phyloP scores from a whole-genome alignment of 2,888 invertebrate genomes.

The Homarus gammarus region DNA sequence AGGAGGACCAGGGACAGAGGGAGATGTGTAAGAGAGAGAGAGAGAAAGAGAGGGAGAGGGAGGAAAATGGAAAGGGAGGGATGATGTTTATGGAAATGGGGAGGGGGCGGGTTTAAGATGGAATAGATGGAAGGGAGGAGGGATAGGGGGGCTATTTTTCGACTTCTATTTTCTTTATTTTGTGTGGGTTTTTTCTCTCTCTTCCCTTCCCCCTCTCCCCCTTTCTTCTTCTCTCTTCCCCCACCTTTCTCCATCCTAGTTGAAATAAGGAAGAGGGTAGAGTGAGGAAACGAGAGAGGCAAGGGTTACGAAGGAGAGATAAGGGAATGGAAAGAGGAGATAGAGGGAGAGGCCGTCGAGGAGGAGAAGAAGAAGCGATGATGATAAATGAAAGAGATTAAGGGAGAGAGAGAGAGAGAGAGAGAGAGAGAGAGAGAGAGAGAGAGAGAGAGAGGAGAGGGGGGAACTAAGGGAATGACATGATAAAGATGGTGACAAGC shows the following conservation, averaged over 20 bases:
- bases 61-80: neutral
- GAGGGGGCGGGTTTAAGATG: no score
- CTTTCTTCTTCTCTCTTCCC: constrained; percentile 42
- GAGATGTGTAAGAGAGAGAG: neutral
- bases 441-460: constrained; percentile 14
- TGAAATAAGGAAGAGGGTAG: no score
- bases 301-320: neutral
- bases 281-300: no score
- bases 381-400: neutral
- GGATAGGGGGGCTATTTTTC: no score
- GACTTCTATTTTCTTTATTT: no score
- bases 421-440: constrained; percentile 35
- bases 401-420: constrained; percentile 25
- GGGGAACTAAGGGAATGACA: neutral
- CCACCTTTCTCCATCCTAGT: constrained; percentile 28
- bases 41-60: neutral
- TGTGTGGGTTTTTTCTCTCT: constrained; percentile 24
- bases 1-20: neutral
- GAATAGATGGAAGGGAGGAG: no score
- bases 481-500: neutral
- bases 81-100: no score
- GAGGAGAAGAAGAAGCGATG: neutral
- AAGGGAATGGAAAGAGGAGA: neutral
- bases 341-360: neutral
- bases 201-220: constrained; percentile 37